phyloP scores from a whole-genome alignment of 1,140 invertebrate species.

The Anastatus disparis region DNA sequence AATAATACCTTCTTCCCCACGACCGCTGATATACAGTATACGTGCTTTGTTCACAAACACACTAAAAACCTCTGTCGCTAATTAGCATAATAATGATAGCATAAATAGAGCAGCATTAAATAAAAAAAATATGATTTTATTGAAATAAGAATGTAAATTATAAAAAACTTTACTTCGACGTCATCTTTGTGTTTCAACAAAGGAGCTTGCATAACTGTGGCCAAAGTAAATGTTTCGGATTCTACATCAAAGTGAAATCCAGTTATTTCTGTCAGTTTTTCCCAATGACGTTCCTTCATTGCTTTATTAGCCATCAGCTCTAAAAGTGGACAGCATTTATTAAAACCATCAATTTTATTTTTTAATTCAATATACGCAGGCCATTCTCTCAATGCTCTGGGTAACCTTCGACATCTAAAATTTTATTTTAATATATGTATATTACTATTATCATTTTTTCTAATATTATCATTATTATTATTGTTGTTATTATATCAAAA shows the following conservation, averaged over 20 bases:
- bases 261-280: slow-evolving; percentile 77
- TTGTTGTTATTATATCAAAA: too few relatives aligned
- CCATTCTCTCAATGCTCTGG: slow-evolving; percentile 88
- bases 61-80: too few relatives aligned
- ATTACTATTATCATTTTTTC: too few relatives aligned
- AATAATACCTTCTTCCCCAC: too few relatives aligned
- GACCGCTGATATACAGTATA: too few relatives aligned
- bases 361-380: slow-evolving; percentile 87
- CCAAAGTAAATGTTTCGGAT: slow-evolving; percentile 81
- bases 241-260: slow-evolving; percentile 82
- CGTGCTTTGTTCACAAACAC: too few relatives aligned
- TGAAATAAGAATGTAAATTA: too few relatives aligned
- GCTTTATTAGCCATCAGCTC: slow-evolving; percentile 91
- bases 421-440: too few relatives aligned
- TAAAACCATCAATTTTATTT: slow-evolving; percentile 91
- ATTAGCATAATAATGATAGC: too few relatives aligned
- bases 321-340: slow-evolving; percentile 85
- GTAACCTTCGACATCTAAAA: slow-evolving; percentile 78
- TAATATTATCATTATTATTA: too few relatives aligned
- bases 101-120: too few relatives aligned
- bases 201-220: slow-evolving; percentile 85
- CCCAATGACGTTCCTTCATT: slow-evolving; percentile 91
- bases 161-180: slow-evolving; percentile 74
- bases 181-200: slow-evolving; percentile 86
- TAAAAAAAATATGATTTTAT: too few relatives aligned